These are phyloP conservation scores for Muscicapa comitata DNA, from an alignment of 2,797 vertebrate genomes.

Conservation along the genomic window DNA sequence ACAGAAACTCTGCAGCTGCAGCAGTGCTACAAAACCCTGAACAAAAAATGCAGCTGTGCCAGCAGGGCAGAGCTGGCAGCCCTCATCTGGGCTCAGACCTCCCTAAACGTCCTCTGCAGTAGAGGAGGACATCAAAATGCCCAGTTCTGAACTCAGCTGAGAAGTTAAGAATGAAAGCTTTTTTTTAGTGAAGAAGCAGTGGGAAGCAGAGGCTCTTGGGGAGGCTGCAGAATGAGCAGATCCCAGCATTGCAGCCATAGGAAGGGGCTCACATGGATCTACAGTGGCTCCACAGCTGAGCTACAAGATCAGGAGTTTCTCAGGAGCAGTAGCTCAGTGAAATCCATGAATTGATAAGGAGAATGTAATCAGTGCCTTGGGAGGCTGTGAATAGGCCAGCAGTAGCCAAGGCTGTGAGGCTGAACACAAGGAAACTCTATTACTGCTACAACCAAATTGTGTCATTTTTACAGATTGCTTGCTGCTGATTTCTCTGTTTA, in stretches of 20 bases:
- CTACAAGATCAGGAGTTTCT: background rate
- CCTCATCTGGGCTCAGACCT: background rate
- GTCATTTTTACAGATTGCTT: background rate
- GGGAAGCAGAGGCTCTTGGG: background rate
- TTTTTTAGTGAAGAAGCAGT: background rate
- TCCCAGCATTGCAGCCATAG: background rate
- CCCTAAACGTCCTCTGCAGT: background rate
- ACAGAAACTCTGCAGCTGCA: background rate
- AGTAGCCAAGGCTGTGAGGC: background rate
- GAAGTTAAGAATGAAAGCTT: background rate
- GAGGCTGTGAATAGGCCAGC: background rate
- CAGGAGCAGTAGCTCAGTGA: background rate
- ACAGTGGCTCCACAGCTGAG: background rate
- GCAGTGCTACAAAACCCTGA: background rate
- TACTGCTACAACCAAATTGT: background rate
- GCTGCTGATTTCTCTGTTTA: background rate
- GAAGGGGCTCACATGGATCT: background rate
- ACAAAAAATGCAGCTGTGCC: rapidly evolving
- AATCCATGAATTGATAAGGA: background rate
- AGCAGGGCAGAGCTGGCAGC: background rate
- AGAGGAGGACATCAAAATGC: background rate
- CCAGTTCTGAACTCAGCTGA: background rate
- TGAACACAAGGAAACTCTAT: background rate
- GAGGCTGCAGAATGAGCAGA: background rate
- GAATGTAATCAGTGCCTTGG: background rate